Evolutionary conservation across 2,888 invertebrate genomes (phyloP), one percentile per base, ranked within the genome.

Genomic region (Cylindroiulus punctatus): DNA sequence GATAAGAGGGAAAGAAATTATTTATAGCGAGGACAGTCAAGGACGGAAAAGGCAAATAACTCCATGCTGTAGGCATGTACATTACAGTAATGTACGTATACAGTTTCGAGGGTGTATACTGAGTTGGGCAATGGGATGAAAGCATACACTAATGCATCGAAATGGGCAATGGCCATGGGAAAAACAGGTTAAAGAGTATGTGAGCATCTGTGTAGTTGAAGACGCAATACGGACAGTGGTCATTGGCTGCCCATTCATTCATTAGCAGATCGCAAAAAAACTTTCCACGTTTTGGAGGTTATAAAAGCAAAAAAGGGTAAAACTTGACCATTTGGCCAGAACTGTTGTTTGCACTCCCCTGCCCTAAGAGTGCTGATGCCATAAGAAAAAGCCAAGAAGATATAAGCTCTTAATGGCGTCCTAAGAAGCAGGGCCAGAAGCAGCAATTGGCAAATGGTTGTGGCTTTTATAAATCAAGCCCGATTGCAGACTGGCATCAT

Each of bases 401-500:
- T 5, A 22, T 4, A 57, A 22, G 57, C 57, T 22, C 57, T 57
- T 57, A 57, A 57, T 57, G 57, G 57, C 52, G n/a, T 52, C 52
- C 52, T 52, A 19, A 52, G 52, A 52, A 52, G 57, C n/a, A 22
- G 22, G 8, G 22, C 22, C 22, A 57, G 5, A 22, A 57, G 22
- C 57, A 57, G n/a, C 22, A 57, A 57, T n/a, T 22, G 22, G 22
- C 57, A 57, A 57, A 22, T 57, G 57, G 1, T 57, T 57, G 57
- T 22, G 57, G 57, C 57, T 57, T 57, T 57, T 57, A 57, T 57
- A 57, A 57, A 57, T 57, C 57, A 57, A 57, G 57, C 22, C 57
- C 22, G 19, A 57, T 22, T 57, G 57, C n/a, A 52, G 52, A 52
- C 52, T 52, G 52, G 52, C 52, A 52, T 52, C 22, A 57, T 57